phyloP scores from a whole-genome alignment of 2,888 invertebrate species.

The Dorcus parallelipipedus region DNA sequence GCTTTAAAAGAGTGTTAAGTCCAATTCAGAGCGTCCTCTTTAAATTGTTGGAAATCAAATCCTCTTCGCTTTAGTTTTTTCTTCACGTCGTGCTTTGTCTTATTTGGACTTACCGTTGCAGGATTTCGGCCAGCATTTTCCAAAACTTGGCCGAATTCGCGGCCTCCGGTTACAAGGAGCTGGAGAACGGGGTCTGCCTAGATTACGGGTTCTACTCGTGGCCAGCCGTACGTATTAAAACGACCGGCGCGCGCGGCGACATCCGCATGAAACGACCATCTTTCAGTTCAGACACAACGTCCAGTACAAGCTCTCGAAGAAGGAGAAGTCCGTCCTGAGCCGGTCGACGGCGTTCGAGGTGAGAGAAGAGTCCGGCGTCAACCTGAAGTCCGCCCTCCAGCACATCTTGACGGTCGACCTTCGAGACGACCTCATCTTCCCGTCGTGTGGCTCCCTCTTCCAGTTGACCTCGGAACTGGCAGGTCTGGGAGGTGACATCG shows the following conservation, averaged over 20 bases:
- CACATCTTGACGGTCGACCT: constrained; percentile 77
- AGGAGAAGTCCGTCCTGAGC: constrained; percentile 72
- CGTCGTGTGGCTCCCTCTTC: constrained; percentile 67
- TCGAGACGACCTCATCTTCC: constrained; percentile 78
- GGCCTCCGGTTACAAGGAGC: constrained; percentile 77
- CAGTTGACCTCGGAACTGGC: constrained; percentile 81
- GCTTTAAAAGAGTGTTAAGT: too few species aligned
- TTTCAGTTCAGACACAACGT: constrained; percentile 74
- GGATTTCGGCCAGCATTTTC: constrained; percentile 69
- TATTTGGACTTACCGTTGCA: constrained; percentile 40
- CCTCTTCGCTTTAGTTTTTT: too few species aligned
- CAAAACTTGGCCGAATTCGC: constrained; percentile 75
- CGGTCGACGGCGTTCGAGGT: constrained; percentile 78
- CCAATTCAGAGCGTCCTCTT: too few species aligned
- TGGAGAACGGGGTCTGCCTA: constrained; percentile 72
- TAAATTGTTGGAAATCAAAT: too few species aligned
- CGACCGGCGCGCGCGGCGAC: not conserved
- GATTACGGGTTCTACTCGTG: constrained; percentile 73
- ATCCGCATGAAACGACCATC: not conserved
- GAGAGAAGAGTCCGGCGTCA: constrained; percentile 85
- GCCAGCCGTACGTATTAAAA: constrained; percentile 48
- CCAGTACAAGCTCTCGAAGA: constrained; percentile 83
- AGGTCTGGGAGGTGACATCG: constrained; percentile 88
- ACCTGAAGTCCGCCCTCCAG: constrained; percentile 81
- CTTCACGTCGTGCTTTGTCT: not conserved